These are phyloP conservation scores for Lepus oiostolus DNA, from an alignment of 2,797 vertebrate genomes.

Conservation along the genomic window DNA sequence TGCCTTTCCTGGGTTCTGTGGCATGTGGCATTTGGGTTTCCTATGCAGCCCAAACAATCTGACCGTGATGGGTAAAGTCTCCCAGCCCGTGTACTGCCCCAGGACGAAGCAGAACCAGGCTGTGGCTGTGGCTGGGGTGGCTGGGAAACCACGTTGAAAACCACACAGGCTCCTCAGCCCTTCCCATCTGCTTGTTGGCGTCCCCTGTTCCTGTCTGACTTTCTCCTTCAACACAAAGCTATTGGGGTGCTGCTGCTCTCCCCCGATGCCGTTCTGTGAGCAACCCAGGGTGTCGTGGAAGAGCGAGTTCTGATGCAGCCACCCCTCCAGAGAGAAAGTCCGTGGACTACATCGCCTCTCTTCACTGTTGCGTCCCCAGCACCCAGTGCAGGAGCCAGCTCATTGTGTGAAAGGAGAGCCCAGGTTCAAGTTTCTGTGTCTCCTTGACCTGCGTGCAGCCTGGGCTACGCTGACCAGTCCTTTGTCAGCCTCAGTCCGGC, in stretches of 20 bases:
- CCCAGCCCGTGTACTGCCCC: background rate
- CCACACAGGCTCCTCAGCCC: background rate
- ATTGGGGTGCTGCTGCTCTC: background rate
- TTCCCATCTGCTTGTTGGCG: background rate
- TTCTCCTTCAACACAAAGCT: background rate
- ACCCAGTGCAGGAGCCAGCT: background rate
- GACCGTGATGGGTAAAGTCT: background rate
- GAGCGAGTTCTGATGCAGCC: background rate
- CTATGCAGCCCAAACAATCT: background rate
- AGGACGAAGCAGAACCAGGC: background rate
- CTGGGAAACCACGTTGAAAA: background rate
- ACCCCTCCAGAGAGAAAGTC: background rate
- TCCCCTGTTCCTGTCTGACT: background rate
- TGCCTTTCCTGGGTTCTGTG: background rate
- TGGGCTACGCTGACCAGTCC: background rate
- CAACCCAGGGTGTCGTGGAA: background rate
- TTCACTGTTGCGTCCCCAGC: accelerated
- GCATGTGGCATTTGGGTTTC: background rate
- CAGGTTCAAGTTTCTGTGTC: background rate
- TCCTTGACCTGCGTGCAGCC: accelerated
- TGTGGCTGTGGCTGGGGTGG: background rate
- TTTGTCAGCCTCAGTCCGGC: background rate
- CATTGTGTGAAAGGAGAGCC: background rate
- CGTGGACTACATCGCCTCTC: accelerated
- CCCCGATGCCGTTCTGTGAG: background rate